Evolutionary conservation across 2,888 invertebrate genomes (phyloP).

Genomic region (Oscheius onirici): DNA sequence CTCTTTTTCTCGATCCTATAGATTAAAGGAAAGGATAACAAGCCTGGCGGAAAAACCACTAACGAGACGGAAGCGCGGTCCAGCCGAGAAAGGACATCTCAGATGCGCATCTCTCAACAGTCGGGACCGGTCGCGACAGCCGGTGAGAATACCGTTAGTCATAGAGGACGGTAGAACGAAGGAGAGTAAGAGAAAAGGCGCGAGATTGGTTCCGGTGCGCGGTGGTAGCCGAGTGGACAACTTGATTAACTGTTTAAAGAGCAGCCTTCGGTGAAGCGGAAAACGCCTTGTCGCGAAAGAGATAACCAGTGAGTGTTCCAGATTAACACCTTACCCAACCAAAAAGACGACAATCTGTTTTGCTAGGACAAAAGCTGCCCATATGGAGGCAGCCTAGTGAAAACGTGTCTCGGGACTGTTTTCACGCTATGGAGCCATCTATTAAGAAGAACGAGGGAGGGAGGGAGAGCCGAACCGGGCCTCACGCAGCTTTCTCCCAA

Average conservation of each 20-base stretch:
- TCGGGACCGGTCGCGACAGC: constrained; percentile 29
- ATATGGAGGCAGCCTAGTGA: not conserved
- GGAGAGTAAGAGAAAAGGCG: constrained; percentile 1
- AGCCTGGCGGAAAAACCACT: constrained; percentile 27
- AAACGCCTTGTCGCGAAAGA: not conserved
- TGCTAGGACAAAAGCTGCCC: too few relatives aligned
- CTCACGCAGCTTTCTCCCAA: constrained; percentile 21
- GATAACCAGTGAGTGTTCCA: too few relatives aligned
- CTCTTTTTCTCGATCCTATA: not conserved
- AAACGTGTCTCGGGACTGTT: constrained; percentile 26
- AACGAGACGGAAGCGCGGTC: constrained; percentile 33
- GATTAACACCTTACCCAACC: too few relatives aligned
- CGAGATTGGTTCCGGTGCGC: constrained; percentile 7
- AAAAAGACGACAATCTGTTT: too few relatives aligned
- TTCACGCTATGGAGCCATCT: constrained; percentile 31
- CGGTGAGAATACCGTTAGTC: constrained; percentile 17
- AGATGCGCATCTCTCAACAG: constrained; percentile 20
- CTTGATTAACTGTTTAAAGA: constrained; percentile 23
- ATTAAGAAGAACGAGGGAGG: constrained; percentile 16
- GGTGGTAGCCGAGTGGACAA: constrained; percentile 18
- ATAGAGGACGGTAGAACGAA: not conserved
- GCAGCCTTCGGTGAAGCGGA: not conserved
- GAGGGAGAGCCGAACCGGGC: constrained; percentile 23
- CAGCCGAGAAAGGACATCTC: constrained; percentile 29
- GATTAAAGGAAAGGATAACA: constrained; percentile 19